These are phyloP conservation scores for Alloplasta piceator DNA, from an alignment of 2,888 invertebrate genomes.

Conservation along the genomic window DNA sequence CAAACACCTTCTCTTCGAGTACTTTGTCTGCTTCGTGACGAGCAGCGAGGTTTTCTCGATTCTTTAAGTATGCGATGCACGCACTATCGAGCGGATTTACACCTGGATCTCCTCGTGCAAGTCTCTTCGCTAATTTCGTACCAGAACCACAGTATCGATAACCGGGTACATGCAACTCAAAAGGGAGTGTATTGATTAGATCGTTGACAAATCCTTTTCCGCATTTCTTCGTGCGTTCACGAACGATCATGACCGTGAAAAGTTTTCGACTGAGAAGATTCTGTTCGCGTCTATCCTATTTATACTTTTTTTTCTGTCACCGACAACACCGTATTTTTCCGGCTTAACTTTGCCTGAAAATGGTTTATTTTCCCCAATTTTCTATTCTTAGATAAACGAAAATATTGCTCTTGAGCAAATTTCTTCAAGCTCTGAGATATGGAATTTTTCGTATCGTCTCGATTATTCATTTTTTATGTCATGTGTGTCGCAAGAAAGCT, in stretches of 20 bases:
- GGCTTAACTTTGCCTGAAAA: not conserved
- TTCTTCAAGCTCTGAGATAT: slow-evolving; percentile 1
- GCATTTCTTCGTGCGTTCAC: not conserved
- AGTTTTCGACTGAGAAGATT: not conserved
- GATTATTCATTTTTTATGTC: not conserved
- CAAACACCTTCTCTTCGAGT: slow-evolving; percentile 71
- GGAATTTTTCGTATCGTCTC: slow-evolving; percentile 10
- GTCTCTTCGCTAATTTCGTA: not conserved
- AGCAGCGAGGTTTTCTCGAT: slow-evolving; percentile 48
- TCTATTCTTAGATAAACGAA: not conserved
- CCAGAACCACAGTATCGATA: slow-evolving; percentile 38
- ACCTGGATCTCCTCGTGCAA: not conserved
- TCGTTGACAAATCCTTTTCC: not conserved
- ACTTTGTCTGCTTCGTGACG: slow-evolving; percentile 77
- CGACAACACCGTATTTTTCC: not conserved
- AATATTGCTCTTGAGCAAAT: slow-evolving; percentile 18
- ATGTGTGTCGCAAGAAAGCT: slow-evolving; percentile 1
- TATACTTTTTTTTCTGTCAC: slow-evolving; percentile 6
- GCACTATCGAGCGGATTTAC: not conserved
- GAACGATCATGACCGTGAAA: slow-evolving; percentile 1
- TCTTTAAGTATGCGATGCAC: slow-evolving; percentile 58
- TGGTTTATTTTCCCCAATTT: not conserved
- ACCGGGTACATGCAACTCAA: slow-evolving; percentile 9
- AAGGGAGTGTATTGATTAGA: not conserved
- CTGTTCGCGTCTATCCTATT: not conserved